A percentile compares a stretch with the other conserved stretches of the same genome.
These are phyloP conservation scores for Oncorhynchus clarkii DNA, from an alignment of 2,113 vertebrate species.

Conservation along the genomic window DNA sequence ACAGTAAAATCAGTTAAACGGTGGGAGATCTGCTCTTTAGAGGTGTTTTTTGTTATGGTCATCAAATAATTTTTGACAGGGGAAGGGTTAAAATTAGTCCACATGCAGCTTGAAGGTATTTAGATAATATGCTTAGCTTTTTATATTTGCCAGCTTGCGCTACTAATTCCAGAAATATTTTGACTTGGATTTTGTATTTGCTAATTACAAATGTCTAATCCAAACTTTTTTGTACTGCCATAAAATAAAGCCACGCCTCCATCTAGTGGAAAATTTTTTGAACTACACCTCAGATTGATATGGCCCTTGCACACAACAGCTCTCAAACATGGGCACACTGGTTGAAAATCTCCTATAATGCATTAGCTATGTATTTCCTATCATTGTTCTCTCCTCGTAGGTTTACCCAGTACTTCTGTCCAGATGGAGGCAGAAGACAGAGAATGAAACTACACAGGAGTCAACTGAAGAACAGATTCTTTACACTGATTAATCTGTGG, in stretches of 20 bases:
- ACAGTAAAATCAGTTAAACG: no score
- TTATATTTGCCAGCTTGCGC: background rate
- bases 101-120: no score
- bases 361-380: no score
- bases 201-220: background rate
- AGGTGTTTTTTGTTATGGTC: no score
- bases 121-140: no score
- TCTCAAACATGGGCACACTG: background rate
- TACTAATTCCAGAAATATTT: background rate
- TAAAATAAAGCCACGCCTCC: conserved; percentile 6
- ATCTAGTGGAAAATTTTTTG: conserved; percentile 25
- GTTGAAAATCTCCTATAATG: background rate
- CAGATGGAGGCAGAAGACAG: background rate
- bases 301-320: background rate
- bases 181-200: background rate
- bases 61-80: background rate
- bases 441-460: background rate
- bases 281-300: conserved; percentile 11
- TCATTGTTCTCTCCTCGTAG: no score
- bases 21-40: no score
- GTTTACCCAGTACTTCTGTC: no score
- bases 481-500: background rate
- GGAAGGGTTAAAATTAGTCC: background rate
- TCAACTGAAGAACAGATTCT: background rate
- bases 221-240: background rate